Base-by-base conservation (phyloP, 2,797 vertebrate species). In the Platalea minor region DNA sequence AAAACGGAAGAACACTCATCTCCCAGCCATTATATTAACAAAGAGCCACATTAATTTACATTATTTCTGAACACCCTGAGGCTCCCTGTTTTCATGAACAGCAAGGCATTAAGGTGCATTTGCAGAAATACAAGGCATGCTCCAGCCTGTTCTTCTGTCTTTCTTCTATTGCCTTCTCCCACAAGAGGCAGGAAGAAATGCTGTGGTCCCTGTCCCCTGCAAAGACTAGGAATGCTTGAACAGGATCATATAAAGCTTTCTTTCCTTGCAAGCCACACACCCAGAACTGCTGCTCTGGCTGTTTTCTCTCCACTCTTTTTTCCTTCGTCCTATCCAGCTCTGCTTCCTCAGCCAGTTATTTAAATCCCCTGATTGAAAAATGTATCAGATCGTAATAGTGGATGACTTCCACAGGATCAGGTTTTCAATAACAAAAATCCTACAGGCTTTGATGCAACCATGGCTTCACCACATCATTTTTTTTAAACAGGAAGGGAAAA, bases 311-410 rank as follows among this genome's bases (percentile, higher is more conserved):
- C 41, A 26, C 45, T 78, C 45, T 33, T 69, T 63, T 84, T 67
- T 45, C 31, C 89, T 91, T 91, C 76, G 72, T 86, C 39, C 53
- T 20, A 77, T 53, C 56, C 56, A 83, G 84, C 64, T 53, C 57
- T 72, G 56, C 68, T 83, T 91, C 61, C 81, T 68, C 75, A 94
- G 68, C 23, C 64, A 82, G 77, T 91, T 85, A 79, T 93, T 94
- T 93, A 93, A 94, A 95, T 61, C 72, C 72, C 45, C 41, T 33
- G 26, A 91, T 3, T 59, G 74, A 95, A 95, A 92, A 93, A 91
- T 37, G 6, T 48, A 85, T 78, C 93, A 75, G 74, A 80, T 70
- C 43, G 5, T 57, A 85, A 85, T 3, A 74, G 17, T 5, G 33
- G 56, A 70, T 89, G 70, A 88, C 56, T 95, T 93, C 68, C 53